phyloP scores from a whole-genome alignment of 2,113 vertebrate species.

The Lepisosteus osseus region DNA sequence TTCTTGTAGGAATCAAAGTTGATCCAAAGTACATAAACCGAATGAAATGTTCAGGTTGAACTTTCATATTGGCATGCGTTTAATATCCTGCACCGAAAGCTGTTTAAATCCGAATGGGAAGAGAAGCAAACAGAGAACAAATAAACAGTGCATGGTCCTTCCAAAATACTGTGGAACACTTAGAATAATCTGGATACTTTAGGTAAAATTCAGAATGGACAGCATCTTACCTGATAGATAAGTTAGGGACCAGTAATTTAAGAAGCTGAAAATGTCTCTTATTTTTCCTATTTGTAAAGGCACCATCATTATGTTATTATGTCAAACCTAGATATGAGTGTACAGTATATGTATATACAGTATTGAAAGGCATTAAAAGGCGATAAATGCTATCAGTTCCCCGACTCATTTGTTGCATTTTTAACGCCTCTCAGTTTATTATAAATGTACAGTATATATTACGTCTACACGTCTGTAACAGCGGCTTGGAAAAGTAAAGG shows the following conservation, averaged over 20 bases:
- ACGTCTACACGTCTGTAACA: conserved; percentile 47
- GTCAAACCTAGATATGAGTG: too few species aligned
- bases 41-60: conserved; percentile 28
- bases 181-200: not conserved
- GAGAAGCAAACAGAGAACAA: conserved; percentile 65
- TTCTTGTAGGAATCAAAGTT: conserved; percentile 43
- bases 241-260: not conserved
- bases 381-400: too few species aligned
- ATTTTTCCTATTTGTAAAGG: too few species aligned
- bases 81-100: conserved; percentile 59
- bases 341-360: too few species aligned
- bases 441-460: too few species aligned
- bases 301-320: too few species aligned
- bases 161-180: conserved; percentile 59
- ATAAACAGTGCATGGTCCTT: conserved; percentile 57
- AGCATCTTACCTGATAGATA: conserved; percentile 9
- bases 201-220: conserved; percentile 13
- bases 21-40: conserved; percentile 68
- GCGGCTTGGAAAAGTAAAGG: conserved; percentile 72
- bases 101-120: conserved; percentile 56
- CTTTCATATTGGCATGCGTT: conserved; percentile 29
- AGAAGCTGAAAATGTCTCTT: too few species aligned
- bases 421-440: too few species aligned
- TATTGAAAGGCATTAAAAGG: too few species aligned
- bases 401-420: too few species aligned